Base-by-base conservation (phyloP, 1,140 invertebrate species). In the Heliconius himera region DNA sequence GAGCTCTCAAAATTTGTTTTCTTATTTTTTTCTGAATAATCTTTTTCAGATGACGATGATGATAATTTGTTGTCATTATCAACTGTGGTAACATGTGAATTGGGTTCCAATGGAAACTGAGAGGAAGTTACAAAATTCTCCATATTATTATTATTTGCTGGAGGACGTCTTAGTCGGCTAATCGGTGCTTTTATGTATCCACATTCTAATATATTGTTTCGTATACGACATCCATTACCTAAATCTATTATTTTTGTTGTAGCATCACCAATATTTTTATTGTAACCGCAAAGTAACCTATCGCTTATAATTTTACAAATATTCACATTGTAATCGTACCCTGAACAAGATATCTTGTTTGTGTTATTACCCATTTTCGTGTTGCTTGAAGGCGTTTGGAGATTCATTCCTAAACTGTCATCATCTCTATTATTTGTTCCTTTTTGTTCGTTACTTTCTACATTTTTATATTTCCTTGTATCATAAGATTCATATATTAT, bases 181-280 rank as follows among this genome's bases (percentile, higher is more conserved):
- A 86, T 87, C 33, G 85, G 85, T 11, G 79, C 82, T 11, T 66
- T 75, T 75, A 85, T 76, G 82, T 93, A 93, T 11, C 90, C 91
- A 83, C 91, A 93, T 87, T 93, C 91, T 70, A 93, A 81, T 86
- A 91, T 91, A 33, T 88, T 84, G 41, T 82, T 85, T 8, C 88
- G 86, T 29, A 85, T 78, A 18, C 81, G 80, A 82, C 91, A 93
- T 8, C 84, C 90, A 76, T 90, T 87, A 29, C 83, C 85, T 22
- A 88, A 36, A 71, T 90, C 77, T 8, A 74, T 77, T 16, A 76
- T 75, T 76, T 81, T 38, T 8, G 86, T 74, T 1, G 83, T 81
- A 26, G 82, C 60, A 18, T 87, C 41, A n/a, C 84, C 89, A 56
- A 80, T 74, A 81, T 93, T 93, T 81, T 88, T 91, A 79, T 92